Conservation (phyloP, 2,113 vertebrate species). For the Pluvianellus socialis region DNA sequence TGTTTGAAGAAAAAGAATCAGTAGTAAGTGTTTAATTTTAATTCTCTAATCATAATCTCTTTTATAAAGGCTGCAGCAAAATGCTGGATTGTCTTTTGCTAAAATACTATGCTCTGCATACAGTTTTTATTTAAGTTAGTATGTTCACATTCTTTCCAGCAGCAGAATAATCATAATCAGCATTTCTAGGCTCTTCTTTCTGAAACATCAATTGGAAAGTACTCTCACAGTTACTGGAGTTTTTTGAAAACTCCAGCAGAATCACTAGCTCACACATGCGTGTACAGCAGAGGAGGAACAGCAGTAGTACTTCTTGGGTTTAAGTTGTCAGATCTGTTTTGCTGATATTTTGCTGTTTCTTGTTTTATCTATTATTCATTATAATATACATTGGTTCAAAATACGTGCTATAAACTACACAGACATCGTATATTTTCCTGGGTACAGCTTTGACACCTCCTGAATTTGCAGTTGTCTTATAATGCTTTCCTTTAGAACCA, state of each 20-base stretch:
- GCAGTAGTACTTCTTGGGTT: not conserved
- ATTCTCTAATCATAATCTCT: not conserved
- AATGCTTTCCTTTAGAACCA: not conserved
- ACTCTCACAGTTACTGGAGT: not conserved
- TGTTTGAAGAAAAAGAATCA: conserved; percentile 23
- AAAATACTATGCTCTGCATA: not conserved
- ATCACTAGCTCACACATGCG: not conserved
- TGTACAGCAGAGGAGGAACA: not conserved
- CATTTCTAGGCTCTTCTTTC: not conserved
- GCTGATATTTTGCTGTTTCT: not conserved
- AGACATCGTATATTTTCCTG: not conserved
- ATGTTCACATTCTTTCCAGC: not conserved
- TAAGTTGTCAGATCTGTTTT: not conserved
- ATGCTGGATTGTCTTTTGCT: not conserved
- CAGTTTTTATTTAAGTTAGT: not conserved
- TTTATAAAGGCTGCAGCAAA: not conserved
- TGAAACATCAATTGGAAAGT: not conserved
- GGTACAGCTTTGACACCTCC: not conserved
- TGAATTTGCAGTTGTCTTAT: not conserved
- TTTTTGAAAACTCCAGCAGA: not conserved
- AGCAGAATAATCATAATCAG: not conserved
- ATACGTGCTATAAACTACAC: not conserved
- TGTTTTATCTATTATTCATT: not conserved
- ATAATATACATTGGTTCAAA: not conserved
- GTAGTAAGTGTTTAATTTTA: not conserved